Evolutionary conservation across 2,797 vertebrate species (phyloP), one percentile per base, ranked within the genome.

Genomic region (Ataeniobius toweri): DNA sequence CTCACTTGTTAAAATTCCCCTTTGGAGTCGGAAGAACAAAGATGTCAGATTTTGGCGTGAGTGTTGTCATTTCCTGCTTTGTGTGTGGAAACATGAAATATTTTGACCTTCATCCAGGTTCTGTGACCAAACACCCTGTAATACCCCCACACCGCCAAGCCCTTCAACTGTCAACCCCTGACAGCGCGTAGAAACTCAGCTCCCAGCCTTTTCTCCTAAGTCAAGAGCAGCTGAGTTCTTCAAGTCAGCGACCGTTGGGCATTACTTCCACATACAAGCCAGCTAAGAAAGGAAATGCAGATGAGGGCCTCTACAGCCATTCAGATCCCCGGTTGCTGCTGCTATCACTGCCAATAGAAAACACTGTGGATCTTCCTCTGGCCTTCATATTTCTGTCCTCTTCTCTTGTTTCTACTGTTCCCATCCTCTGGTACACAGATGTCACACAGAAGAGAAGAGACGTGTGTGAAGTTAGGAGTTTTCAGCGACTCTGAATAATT

Each of bases 281-380:
- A 85, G 90, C 91, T 92, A 95, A 93, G 95, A 97, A 97, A 94
- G 95, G 96, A 97, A 97, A 97, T 97, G 96, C 95, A 97, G 96
- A 97, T 97, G 91, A 97, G 94, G 93, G 90, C 92, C 94, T 94
- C 91, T 89, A 93, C 95, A 82, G 86, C 94, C 59, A 8, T 61
- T 61, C 59, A 61, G 59, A 13, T 16, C 28, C 14, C 59, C 16
- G 59, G 26, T n/a, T 2, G 28, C 28, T 61, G 28, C 28, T 95
- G 79, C 78, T 79, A 70, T 78, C 2, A 44, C 77, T 75, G 78
- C 82, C 80, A 85, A 48, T 70, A 89, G 92, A 95, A 71, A 84
- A 67, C 69, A 77, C 78, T 76, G 72, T 65, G 83, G 70, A 80
- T 77, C 58, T 61, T 71, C 53, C 65, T 79, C 75, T 80, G 65